A percentile compares a stretch with the other conserved stretches of the same genome.
These are phyloP conservation scores for Zaprionus taronus DNA, from an alignment of 1,140 invertebrate genomes.

Conservation along the genomic window DNA sequence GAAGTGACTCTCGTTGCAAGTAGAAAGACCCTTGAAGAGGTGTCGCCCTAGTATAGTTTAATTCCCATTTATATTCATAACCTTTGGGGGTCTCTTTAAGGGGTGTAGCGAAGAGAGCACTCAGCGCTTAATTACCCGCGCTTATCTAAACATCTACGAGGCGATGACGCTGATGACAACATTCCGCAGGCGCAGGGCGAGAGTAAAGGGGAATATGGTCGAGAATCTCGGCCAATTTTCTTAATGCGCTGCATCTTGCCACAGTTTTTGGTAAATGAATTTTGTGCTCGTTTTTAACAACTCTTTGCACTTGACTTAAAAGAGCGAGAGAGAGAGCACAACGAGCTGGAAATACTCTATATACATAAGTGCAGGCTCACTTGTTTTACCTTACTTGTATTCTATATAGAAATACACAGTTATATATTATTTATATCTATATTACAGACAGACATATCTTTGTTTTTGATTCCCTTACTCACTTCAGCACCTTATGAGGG, in stretches of 20 bases:
- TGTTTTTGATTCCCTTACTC: background rate
- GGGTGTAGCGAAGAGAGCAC: slow-evolving; percentile 28
- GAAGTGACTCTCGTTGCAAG: background rate
- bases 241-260: slow-evolving; percentile 71
- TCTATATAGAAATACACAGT: too few species aligned
- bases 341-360: slow-evolving; percentile 14
- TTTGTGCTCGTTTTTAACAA: slow-evolving; percentile 65
- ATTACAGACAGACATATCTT: background rate
- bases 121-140: slow-evolving; percentile 76
- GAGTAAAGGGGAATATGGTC: background rate
- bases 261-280: slow-evolving; percentile 31
- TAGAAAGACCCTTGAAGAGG: background rate
- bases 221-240: slow-evolving; percentile 59
- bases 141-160: slow-evolving; percentile 78
- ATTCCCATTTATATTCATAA: slow-evolving; percentile 83
- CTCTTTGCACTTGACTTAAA: slow-evolving; percentile 68
- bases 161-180: slow-evolving; percentile 51
- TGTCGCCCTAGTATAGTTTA: slow-evolving; percentile 72
- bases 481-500: background rate
- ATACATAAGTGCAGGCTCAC: background rate
- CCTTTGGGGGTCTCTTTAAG: slow-evolving; percentile 31
- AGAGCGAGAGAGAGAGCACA: background rate
- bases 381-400: background rate
- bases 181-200: slow-evolving; percentile 11
- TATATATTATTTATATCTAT: too few species aligned